phyloP scores from a whole-genome alignment of 2,888 invertebrate species.

The Ophion slaviceki region DNA sequence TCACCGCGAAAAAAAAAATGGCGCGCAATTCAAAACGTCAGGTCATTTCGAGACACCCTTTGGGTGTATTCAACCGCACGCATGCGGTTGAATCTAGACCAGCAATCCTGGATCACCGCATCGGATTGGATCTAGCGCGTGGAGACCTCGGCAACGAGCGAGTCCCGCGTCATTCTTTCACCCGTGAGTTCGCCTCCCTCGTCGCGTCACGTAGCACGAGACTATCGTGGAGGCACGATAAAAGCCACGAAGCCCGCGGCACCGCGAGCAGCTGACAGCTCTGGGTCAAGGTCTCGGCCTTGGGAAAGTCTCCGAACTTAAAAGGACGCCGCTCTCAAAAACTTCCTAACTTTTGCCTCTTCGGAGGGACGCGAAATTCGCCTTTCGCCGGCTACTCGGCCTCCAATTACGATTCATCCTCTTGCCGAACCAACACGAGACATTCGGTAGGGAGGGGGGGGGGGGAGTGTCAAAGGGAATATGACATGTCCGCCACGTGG shows the following conservation, averaged over 20 bases:
- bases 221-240: background rate
- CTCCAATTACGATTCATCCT: background rate
- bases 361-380: background rate
- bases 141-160: background rate
- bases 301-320: background rate
- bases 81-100: background rate
- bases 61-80: no score
- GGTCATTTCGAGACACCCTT: no score
- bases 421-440: background rate
- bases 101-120: background rate
- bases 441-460: no score
- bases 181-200: background rate
- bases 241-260: background rate
- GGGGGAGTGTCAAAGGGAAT: background rate
- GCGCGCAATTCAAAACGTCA: no score
- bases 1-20: no score
- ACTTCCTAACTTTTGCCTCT: background rate
- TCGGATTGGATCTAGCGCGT: background rate
- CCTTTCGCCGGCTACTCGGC: background rate
- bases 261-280: background rate
- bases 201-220: background rate
- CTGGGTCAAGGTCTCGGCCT: constrained; percentile 43
- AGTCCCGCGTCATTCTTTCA: background rate
- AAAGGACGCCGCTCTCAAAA: background rate
- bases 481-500: constrained; percentile 4